Conservation (phyloP, 2,888 invertebrate genomes). For the Shargacucullia verbasci region DNA sequence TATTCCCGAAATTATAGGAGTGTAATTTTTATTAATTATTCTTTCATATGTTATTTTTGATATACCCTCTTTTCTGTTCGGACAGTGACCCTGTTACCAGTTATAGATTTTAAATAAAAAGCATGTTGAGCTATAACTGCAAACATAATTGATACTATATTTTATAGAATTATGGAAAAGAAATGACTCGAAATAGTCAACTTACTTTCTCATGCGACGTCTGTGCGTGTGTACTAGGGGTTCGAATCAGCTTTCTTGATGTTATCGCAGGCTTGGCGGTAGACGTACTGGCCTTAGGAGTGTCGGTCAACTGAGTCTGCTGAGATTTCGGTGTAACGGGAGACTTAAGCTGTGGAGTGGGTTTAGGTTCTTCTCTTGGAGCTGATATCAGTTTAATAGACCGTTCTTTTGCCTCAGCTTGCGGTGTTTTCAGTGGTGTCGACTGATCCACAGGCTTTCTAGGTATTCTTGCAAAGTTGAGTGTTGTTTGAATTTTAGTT, state of each 20-base stretch:
- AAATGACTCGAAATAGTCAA: too few species aligned
- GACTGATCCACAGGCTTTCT: conserved; percentile 69
- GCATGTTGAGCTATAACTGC: too few species aligned
- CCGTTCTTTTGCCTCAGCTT: conserved; percentile 65
- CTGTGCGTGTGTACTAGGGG: conserved; percentile 68
- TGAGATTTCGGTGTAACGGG: conserved; percentile 64
- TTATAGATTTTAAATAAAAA: too few species aligned
- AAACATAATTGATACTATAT: too few species aligned
- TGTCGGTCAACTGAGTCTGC: conserved; percentile 63
- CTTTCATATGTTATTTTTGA: too few species aligned
- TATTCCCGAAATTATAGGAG: too few species aligned
- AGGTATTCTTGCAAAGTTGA: conserved; percentile 83
- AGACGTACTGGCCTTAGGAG: conserved; percentile 76
- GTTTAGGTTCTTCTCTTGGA: conserved; percentile 60
- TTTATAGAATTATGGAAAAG: too few species aligned
- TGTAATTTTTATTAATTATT: too few species aligned
- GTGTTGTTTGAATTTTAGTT: conserved; percentile 82
- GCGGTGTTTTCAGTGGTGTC: conserved; percentile 57
- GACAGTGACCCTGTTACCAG: too few species aligned
- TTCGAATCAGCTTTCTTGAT: conserved; percentile 70
- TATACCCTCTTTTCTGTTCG: too few species aligned
- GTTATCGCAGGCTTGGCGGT: conserved; percentile 66
- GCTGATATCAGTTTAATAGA: conserved; percentile 57
- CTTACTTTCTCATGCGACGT: conserved; percentile 77
- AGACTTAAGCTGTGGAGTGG: conserved; percentile 61